Percentiles rank a stretch among this genome's conserved stretches.
Evolutionary conservation across 1,140 invertebrate species (phyloP).

Genomic region (Penaeus japonicus): DNA sequence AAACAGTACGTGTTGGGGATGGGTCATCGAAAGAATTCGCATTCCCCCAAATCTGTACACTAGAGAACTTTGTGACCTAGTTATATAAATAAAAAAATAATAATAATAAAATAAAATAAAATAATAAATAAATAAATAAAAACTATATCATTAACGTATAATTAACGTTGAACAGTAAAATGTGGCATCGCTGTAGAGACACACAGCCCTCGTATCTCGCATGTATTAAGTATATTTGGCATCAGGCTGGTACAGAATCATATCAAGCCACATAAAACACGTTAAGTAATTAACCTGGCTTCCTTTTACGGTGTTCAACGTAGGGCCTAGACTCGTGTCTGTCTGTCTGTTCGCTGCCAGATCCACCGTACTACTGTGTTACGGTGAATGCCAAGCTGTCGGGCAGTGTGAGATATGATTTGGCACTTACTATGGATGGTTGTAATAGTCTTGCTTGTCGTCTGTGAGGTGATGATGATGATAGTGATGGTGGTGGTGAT

Average conservation of each 20-base stretch:
- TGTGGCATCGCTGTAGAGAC: not conserved
- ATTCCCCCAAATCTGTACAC: not conserved
- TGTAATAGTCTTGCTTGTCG: not conserved
- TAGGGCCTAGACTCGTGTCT: not conserved
- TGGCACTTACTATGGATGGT: not conserved
- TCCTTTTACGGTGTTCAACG: not conserved
- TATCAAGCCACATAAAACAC: not conserved
- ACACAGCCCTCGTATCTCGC: not conserved
- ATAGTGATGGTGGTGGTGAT: not conserved
- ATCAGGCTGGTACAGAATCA: no score
- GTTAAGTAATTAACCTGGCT: constrained; percentile 16
- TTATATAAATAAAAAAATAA: no score
- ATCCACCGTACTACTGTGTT: constrained; percentile 14
- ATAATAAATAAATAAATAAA: no score
- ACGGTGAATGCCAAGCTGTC: not conserved
- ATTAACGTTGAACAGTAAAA: not conserved
- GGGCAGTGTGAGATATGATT: not conserved
- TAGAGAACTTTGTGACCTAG: not conserved
- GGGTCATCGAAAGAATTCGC: not conserved
- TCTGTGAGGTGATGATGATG: constrained; percentile 9
- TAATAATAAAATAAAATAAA: no score
- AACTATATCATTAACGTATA: no score
- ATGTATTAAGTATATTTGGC: no score
- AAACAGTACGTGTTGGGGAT: not conserved
- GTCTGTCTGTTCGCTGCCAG: not conserved